Evolutionary conservation across 2,113 vertebrate species (phyloP).

Genomic region (Urocynchramus pylzowi): DNA sequence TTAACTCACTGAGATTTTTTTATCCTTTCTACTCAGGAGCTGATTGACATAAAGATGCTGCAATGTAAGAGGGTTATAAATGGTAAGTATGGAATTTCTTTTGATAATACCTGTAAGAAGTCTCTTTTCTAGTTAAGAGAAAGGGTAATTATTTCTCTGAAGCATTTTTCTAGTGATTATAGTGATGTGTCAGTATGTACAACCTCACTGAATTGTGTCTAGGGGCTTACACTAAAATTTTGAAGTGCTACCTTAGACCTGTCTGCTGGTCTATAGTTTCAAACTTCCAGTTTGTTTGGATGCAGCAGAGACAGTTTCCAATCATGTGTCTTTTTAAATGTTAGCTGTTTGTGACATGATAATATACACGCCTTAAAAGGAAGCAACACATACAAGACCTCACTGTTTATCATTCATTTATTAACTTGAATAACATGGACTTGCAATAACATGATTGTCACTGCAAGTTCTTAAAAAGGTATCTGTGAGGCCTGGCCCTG

Average conservation of each 20-base stretch:
- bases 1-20: not conserved
- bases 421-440: not conserved
- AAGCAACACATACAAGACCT: not conserved
- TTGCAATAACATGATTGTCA: not conserved
- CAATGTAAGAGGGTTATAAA: constrained; percentile 89
- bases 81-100: constrained; percentile 71
- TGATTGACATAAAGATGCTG: constrained; percentile 95
- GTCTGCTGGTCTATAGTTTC: not conserved
- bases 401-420: not conserved
- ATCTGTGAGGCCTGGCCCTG: not conserved
- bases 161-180: not conserved
- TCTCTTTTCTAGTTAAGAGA: not conserved
- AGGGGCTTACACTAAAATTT: not conserved
- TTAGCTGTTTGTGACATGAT: not conserved
- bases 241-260: not conserved
- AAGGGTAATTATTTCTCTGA: not conserved
- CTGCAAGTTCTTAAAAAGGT: not conserved
- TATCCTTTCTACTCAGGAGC: constrained; percentile 77
- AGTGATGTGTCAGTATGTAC: not conserved
- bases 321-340: not conserved
- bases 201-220: not conserved
- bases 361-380: not conserved
- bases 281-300: not conserved
- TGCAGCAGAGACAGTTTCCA: not conserved
- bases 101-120: not conserved